Evolutionary conservation across 1,140 invertebrate species (phyloP).

Genomic region (Philaenus spumarius): DNA sequence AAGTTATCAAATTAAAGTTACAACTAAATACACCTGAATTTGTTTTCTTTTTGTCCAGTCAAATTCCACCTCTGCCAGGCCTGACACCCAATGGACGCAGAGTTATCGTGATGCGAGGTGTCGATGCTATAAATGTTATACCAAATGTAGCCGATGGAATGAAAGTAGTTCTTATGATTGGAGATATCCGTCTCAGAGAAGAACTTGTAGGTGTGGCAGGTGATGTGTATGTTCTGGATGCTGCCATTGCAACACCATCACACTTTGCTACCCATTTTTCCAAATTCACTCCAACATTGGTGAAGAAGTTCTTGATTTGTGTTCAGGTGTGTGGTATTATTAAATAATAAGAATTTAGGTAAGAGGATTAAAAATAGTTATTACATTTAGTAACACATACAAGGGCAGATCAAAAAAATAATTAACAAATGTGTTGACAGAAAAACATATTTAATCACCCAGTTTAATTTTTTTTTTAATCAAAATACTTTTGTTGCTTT

Average conservation of each 20-base stretch:
- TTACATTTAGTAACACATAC: too few species aligned
- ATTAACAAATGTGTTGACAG: too few species aligned
- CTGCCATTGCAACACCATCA: conserved; percentile 59
- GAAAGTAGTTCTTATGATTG: conserved; percentile 74
- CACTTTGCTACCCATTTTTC: conserved; percentile 68
- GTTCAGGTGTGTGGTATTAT: conserved; percentile 62
- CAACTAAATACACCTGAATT: too few species aligned
- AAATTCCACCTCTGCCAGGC: conserved; percentile 67
- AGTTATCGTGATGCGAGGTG: conserved; percentile 62
- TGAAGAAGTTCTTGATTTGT: conserved; percentile 76
- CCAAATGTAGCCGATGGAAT: conserved; percentile 58
- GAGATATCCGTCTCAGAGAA: conserved; percentile 67
- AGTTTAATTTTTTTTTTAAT: too few species aligned
- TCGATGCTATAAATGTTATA: conserved; percentile 46
- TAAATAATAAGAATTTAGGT: too few species aligned
- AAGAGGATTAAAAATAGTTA: too few species aligned
- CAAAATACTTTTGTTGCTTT: too few species aligned
- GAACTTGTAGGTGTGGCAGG: conserved; percentile 70
- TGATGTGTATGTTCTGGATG: conserved; percentile 73
- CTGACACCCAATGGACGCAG: conserved; percentile 68
- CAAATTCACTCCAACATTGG: conserved; percentile 62
- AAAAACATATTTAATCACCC: too few species aligned
- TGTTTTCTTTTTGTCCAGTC: conserved; percentile 44
- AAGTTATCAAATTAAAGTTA: too few species aligned
- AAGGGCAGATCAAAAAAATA: too few species aligned